Conservation (phyloP, 2,797 vertebrate species). For the Synaphobranchus kaupii region DNA sequence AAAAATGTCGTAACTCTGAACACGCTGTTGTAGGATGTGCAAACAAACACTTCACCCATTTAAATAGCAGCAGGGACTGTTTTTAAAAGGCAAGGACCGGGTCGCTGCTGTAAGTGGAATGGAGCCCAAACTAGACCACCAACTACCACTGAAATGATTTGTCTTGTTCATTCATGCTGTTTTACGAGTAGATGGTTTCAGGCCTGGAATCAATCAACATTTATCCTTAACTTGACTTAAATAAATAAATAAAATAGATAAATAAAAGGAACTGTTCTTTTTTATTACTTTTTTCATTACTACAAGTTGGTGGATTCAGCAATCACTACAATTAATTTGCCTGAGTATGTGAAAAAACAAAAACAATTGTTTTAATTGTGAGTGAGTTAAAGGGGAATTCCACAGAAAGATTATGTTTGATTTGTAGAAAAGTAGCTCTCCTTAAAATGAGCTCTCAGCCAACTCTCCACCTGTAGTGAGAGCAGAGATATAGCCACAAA, state of each 20-base stretch:
- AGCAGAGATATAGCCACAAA: too few species aligned
- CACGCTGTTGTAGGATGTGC: neutral
- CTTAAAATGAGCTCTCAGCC: too few species aligned
- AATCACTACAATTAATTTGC: neutral
- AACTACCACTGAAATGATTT: constrained; percentile 30
- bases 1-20: neutral
- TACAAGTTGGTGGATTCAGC: neutral
- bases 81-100: neutral
- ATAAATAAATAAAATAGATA: too few species aligned
- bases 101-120: neutral
- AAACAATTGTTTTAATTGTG: neutral
- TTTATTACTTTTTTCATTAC: neutral
- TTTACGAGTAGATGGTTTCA: constrained; percentile 32
- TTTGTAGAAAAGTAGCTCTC: too few species aligned
- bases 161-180: constrained; percentile 46
- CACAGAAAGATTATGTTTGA: too few species aligned
- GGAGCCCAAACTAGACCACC: constrained; percentile 28
- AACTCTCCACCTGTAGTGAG: too few species aligned
- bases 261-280: neutral
- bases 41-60: neutral
- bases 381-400: neutral
- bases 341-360: neutral
- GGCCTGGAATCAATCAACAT: neutral
- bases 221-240: neutral
- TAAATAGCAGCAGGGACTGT: neutral